Percentiles rank a stretch among this genome's conserved stretches.
Evolutionary conservation across 1,140 invertebrate species (phyloP).

Genomic region (Drosophila watanabei): DNA sequence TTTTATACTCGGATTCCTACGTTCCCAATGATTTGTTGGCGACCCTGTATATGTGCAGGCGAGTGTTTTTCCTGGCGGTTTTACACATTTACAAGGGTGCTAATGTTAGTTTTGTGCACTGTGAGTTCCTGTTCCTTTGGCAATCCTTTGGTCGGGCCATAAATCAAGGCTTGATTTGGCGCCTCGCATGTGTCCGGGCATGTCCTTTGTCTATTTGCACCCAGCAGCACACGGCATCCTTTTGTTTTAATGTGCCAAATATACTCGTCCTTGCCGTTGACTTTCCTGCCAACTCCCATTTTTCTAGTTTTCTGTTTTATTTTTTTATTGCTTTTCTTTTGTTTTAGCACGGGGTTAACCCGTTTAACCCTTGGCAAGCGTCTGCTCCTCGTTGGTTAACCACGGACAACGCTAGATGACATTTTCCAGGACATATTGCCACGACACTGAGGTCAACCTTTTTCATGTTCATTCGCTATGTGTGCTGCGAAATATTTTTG

Average conservation of each 20-base stretch:
- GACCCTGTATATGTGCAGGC: conserved; percentile 16
- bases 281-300: conserved; percentile 23
- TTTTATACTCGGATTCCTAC: conserved; percentile 15
- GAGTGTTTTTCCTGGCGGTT: conserved; percentile 69
- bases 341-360: conserved; percentile 72
- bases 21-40: conserved; percentile 66
- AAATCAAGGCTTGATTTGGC: conserved; percentile 83
- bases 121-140: conserved; percentile 41
- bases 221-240: conserved; percentile 75
- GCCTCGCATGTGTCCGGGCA: conserved; percentile 61
- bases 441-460: conserved; percentile 80
- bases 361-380: conserved; percentile 78
- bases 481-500: conserved; percentile 20
- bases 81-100: conserved; percentile 82
- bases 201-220: conserved; percentile 76
- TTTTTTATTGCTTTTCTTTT: conserved; percentile 20
- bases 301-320: conserved; percentile 11
- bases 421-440: conserved; percentile 78
- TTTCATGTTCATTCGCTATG: conserved; percentile 74
- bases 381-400: conserved; percentile 66
- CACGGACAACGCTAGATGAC: conserved; percentile 67
- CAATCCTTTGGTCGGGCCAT: conserved; percentile 68
- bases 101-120: conserved; percentile 77
- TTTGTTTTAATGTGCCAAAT: conserved; percentile 82
- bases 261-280: conserved; percentile 60